A percentile compares a stretch with the other conserved stretches of the same genome.
Conservation (phyloP, 1,140 invertebrate species). For the Magallana ariakensis region DNA sequence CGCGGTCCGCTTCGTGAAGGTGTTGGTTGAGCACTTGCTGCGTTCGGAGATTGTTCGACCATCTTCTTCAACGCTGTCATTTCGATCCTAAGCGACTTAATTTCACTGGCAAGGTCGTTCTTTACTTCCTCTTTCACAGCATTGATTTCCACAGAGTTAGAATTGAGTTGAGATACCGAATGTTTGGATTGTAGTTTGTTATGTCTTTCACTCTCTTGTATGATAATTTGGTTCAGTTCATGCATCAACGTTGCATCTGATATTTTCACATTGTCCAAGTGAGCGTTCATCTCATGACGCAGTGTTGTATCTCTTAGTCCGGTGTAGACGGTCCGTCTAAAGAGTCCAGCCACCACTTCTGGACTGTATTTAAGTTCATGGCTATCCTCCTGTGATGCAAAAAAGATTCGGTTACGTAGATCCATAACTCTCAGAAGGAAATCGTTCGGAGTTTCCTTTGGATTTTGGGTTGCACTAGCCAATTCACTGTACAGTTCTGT, state of each 20-base stretch:
- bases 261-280: background rate
- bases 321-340: constrained; percentile 11
- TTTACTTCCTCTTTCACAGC: background rate
- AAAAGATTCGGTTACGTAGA: constrained; percentile 25
- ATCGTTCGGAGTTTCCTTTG: constrained; percentile 14
- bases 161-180: too few species aligned
- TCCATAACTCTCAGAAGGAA: constrained; percentile 30
- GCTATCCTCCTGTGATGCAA: constrained; percentile 19
- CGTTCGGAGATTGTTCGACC: background rate
- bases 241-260: background rate
- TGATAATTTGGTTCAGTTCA: background rate
- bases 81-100: background rate
- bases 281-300: background rate
- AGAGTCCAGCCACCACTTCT: background rate
- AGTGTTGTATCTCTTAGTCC: background rate
- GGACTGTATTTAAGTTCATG: background rate
- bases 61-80: background rate
- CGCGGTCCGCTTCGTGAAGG: background rate
- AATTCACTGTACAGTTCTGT: constrained; percentile 42
- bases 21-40: background rate
- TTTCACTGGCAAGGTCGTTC: background rate
- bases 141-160: too few species aligned
- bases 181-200: background rate
- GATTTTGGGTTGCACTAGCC: background rate
- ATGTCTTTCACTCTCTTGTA: constrained; percentile 16